Base-by-base conservation (phyloP, 35 echinoderm and acorn worm genomes). In the Holothuria glaberrima region DNA sequence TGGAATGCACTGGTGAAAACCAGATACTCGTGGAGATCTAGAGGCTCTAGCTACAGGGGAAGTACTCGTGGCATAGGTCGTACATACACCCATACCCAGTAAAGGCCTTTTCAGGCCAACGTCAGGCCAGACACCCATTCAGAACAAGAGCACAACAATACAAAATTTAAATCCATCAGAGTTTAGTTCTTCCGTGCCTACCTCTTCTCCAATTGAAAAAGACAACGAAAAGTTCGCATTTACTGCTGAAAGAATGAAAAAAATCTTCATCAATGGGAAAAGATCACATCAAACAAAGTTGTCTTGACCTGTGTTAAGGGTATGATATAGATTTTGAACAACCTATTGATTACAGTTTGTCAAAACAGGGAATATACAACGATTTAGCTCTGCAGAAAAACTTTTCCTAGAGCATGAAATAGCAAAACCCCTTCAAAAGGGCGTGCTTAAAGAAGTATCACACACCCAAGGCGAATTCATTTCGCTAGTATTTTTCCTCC, bases 401-500 rank as follows among this genome's bases (percentile, higher is more conserved):
- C 9, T 31, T 22, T 36, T 30, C 6, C 9, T 76, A 22, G 72
- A 76, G 30, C 12, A 76, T 13, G 72, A 76, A 76, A 31, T 76
- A 33, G 72, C 30, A 33, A 67, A 76, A 21, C 14, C 30, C 30
- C 72, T 25, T 30, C 38, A 76, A 9, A 76, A 33, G 21, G 38
- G 38, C 12, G 72, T 76, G 38, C n/a, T n/a, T n/a, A n/a, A n/a
- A n/a, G n/a, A n/a, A n/a, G n/a, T n/a, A n/a, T n/a, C n/a, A n/a
- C 30, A 10, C 10, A 38, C 21, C 21, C 30, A 76, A 12, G 72
- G 72, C 31, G 12, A 76, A 46, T 76, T 36, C 21, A 76, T 76
- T 76, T 76, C 72, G 12, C 72, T 27, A 76, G 38, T 76, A 76
- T 76, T 76, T 36, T 33, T 33, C n/a, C n/a, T n/a, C n/a, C n/a